These are phyloP conservation scores for Hipposideros larvatus DNA, from an alignment of 2,797 vertebrate species.

Conservation along the genomic window DNA sequence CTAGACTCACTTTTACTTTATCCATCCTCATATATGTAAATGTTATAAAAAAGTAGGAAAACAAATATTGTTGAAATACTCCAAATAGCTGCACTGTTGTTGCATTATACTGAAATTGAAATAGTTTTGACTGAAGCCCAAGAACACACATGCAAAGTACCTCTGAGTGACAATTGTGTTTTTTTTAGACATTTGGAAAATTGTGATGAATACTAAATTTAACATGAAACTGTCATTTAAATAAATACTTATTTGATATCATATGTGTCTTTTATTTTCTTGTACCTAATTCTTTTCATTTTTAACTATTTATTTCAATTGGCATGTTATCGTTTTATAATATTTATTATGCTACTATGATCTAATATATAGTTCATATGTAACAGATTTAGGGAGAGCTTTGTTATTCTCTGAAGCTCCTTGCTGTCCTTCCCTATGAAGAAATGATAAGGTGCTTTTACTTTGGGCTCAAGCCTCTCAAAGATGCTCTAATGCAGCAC, in stretches of 20 bases:
- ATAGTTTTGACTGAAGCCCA: not conserved
- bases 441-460: not conserved
- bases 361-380: not conserved
- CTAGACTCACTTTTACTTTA: not conserved
- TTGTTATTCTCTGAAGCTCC: not conserved
- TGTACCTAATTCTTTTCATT: not conserved
- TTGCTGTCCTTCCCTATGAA: not conserved
- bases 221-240: not conserved
- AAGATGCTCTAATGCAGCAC: not conserved
- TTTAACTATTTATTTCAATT: not conserved
- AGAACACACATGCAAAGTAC: not conserved
- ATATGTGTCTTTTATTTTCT: not conserved
- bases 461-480: not conserved
- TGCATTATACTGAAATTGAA: not conserved
- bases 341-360: not conserved
- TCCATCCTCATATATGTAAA: not conserved
- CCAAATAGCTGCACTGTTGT: not conserved
- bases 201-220: not conserved
- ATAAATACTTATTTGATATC: not conserved
- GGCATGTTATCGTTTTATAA: not conserved
- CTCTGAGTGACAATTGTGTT: not conserved
- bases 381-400: not conserved
- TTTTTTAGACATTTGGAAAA: not conserved
- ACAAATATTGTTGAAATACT: conserved; percentile 20
- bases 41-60: not conserved